A percentile compares a stretch with the other conserved stretches of the same genome.
Conservation (phyloP, 2,888 invertebrate species). For the Onchidella celtica region DNA sequence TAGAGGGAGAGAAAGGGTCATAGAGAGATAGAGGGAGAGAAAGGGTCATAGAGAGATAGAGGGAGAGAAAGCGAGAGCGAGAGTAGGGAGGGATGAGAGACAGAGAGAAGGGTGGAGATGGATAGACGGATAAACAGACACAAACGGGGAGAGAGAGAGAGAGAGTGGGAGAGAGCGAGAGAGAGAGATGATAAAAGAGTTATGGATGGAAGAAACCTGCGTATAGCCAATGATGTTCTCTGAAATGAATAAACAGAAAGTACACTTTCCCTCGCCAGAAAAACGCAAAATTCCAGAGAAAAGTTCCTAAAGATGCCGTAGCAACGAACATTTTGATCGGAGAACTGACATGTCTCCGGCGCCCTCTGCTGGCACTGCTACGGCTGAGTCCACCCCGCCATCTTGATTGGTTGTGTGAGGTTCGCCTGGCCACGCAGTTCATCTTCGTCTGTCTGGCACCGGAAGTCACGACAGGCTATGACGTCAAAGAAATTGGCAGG, state of each 20-base stretch:
- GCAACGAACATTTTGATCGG: slow-evolving; percentile 98
- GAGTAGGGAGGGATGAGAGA: neutral
- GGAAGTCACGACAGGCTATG: slow-evolving; percentile 50
- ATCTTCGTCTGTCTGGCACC: slow-evolving; percentile 94
- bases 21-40: too few species aligned
- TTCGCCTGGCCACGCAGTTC: slow-evolving; percentile 84
- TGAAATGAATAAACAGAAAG: neutral
- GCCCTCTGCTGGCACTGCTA: slow-evolving; percentile 82
- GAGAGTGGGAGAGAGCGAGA: neutral
- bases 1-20: too few species aligned
- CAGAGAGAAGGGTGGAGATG: neutral
- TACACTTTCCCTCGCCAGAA: slow-evolving; percentile 52
- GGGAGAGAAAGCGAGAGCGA: too few species aligned
- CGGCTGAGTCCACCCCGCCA: slow-evolving; percentile 84
- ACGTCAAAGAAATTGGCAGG: slow-evolving; percentile 95
- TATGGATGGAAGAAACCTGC: neutral
- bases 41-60: too few species aligned
- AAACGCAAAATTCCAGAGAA: slow-evolving; percentile 82
- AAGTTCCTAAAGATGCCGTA: slow-evolving; percentile 97
- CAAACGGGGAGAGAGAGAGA: too few species aligned
- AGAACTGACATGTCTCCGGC: slow-evolving; percentile 96
- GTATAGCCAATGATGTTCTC: neutral
- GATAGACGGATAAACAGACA: too few species aligned
- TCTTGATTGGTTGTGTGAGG: slow-evolving; percentile 97
- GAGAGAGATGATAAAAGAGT: neutral